phyloP scores from a whole-genome alignment of 2,113 vertebrate species.

The Eretmochelys imbricata region DNA sequence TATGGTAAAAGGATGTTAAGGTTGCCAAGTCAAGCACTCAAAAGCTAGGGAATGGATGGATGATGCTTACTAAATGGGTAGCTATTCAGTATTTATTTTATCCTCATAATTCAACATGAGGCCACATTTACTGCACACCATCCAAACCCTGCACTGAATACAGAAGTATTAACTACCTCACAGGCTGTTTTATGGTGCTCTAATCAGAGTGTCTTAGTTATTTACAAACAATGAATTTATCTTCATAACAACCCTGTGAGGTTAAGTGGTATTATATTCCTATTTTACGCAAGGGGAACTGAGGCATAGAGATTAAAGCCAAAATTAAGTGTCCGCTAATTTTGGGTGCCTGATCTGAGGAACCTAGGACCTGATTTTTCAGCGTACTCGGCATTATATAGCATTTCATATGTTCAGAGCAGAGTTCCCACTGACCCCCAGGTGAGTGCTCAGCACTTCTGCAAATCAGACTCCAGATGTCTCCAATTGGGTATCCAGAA shows the following conservation, averaged over 20 bases:
- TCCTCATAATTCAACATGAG: not conserved
- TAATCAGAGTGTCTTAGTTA: slow-evolving; percentile 15
- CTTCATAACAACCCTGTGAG: slow-evolving; percentile 31
- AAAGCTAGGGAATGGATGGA: not conserved
- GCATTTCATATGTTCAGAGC: not conserved
- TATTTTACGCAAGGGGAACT: slow-evolving; percentile 21
- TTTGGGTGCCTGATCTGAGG: not conserved
- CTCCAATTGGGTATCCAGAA: too few species aligned
- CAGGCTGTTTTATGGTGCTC: slow-evolving; percentile 19
- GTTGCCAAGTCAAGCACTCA: not conserved
- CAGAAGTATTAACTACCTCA: slow-evolving; percentile 25
- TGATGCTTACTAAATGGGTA: slow-evolving; percentile 15
- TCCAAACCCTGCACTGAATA: not conserved
- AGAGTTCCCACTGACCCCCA: too few species aligned
- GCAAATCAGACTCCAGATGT: too few species aligned
- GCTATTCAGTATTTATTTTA: slow-evolving; percentile 26
- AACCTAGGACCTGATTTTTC: not conserved
- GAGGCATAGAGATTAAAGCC: not conserved
- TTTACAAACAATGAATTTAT: not conserved
- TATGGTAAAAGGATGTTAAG: not conserved
- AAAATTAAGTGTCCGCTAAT: slow-evolving; percentile 24
- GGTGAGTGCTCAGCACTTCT: too few species aligned
- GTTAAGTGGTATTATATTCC: not conserved
- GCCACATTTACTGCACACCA: not conserved
- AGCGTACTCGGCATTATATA: not conserved